Evolutionary conservation across 2,888 invertebrate species (phyloP).

Genomic region (Dendrolimus pini): DNA sequence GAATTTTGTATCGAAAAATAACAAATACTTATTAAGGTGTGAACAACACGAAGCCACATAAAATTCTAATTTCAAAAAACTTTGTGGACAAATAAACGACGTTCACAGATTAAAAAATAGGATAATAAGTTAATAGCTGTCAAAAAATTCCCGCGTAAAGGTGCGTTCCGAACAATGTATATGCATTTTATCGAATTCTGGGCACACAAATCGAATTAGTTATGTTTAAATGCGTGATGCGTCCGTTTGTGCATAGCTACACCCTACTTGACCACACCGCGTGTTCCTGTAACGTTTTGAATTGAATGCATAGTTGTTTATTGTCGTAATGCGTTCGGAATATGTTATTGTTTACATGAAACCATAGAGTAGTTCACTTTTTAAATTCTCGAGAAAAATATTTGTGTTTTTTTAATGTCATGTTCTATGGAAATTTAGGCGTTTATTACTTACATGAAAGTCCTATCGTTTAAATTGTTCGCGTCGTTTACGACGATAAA

Average conservation of each 20-base stretch:
- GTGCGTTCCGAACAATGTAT: background rate
- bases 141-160: background rate
- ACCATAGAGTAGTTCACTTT: constrained; percentile 20
- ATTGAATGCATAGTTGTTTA: constrained; percentile 54
- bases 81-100: background rate
- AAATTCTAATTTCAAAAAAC: too few species aligned
- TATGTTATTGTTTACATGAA: constrained; percentile 37
- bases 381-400: constrained; percentile 3
- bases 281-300: constrained; percentile 45
- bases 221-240: constrained; percentile 46
- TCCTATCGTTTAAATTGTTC: too few species aligned
- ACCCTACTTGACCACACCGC: constrained; percentile 56
- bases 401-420: constrained; percentile 11
- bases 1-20: too few species aligned
- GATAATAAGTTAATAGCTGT: background rate
- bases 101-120: background rate
- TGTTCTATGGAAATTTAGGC: constrained; percentile 2
- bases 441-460: background rate
- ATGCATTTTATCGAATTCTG: constrained; percentile 22
- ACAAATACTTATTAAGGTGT: too few species aligned
- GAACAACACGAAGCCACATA: too few species aligned
- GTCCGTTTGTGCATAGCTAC: constrained; percentile 40
- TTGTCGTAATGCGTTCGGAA: constrained; percentile 37
- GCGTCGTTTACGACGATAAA: too few species aligned
- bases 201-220: constrained; percentile 45